Conservation (phyloP, 2,113 vertebrate genomes). For the Trematomus loennbergii region DNA sequence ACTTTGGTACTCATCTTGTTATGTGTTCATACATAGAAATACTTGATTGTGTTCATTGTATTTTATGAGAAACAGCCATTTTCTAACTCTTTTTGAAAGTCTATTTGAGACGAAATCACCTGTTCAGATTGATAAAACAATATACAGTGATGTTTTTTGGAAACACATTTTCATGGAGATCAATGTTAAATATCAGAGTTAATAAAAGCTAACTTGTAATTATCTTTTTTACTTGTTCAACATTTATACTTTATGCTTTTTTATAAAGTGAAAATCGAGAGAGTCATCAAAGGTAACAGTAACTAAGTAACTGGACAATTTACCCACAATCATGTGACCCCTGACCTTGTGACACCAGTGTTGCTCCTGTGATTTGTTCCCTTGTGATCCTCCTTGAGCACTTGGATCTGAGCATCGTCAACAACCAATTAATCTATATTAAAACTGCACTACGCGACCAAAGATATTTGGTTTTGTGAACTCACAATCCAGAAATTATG, state of each 20-base stretch:
- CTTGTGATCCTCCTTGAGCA: conserved; percentile 48
- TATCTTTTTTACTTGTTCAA: neutral
- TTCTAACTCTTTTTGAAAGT: neutral
- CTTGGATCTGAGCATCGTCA: neutral
- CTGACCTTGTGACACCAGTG: conserved; percentile 65
- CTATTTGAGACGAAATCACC: neutral
- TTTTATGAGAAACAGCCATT: too few species aligned
- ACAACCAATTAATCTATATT: neutral
- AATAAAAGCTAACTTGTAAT: conserved; percentile 6
- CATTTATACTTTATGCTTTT: conserved; percentile 52
- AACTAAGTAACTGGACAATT: conserved; percentile 38
- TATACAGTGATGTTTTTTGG: neutral
- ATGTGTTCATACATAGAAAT: too few species aligned
- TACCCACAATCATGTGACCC: conserved; percentile 55
- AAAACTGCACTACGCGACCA: conserved; percentile 63
- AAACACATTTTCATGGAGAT: neutral
- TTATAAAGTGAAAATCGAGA: conserved; percentile 88
- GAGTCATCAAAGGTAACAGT: conserved; percentile 88
- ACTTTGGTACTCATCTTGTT: too few species aligned
- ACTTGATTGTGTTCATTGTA: too few species aligned
- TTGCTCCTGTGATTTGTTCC: conserved; percentile 72
- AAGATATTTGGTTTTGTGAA: neutral
- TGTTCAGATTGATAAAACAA: neutral
- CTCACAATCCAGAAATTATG: too few species aligned
- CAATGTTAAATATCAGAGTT: neutral